Evolutionary conservation across 2,888 invertebrate species (phyloP), one percentile per base, ranked within the genome.

Genomic region (Azorinus chamasolen): DNA sequence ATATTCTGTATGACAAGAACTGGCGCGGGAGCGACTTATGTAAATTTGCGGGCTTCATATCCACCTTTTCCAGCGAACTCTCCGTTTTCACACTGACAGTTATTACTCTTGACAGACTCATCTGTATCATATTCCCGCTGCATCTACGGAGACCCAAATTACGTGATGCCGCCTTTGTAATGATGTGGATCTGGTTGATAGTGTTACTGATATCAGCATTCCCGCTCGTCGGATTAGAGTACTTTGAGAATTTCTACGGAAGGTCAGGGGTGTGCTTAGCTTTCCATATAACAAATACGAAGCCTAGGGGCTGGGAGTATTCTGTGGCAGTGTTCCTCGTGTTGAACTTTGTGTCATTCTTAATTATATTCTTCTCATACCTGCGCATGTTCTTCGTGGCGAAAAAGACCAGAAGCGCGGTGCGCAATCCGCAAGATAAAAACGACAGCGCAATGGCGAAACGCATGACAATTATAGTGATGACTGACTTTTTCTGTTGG

Each of bases 401-500:
- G 24, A 90, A 92, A 68, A 89, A 91, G 27, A 94, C 94, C 0
- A 91, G 93, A 59, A 89, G 90, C 55, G 94, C 93, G 4, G 93
- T 93, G 0, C 83, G 93, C 18, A 89, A 91, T 55, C 87, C 88
- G 3, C 90, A 92, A 78, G 86, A 87, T 48, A 89, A 90, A 71
- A 90, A 90, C 2, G 94, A 94, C 74, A 86, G 90, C 20, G 93
- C 93, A 2, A 94, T 94, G 94, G 94, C 94, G 0, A 90, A 93
- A 62, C 87, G 94, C 57, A 94, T 94, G 94, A 93, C 94, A 0
- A 83, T 94, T n/a, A 93, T 94, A 45, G 94, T 94, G 1, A 92
- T 93, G 69, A 94, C 94, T 0, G 94, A 94, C 84, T 94, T 94
- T 75, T 93, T 93, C 63, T 94, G 94, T 80, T 94, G 94, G 94